phyloP scores from a whole-genome alignment of 2,113 vertebrate species.

The Nothoprocta pentlandii region DNA sequence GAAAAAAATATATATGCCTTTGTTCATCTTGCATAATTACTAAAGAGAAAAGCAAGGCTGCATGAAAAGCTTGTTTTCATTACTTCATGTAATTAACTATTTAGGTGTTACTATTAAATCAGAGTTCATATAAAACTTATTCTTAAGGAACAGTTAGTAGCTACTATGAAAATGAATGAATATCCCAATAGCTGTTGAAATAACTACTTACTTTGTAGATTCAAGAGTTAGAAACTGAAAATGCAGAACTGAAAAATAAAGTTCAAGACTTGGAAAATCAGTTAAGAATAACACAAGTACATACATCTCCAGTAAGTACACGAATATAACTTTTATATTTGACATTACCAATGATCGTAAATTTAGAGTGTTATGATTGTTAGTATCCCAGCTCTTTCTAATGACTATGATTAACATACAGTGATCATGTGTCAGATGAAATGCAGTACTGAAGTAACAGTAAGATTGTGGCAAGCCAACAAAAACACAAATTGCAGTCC shows the following conservation, averaged over 20 bases:
- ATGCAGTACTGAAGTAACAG: background rate
- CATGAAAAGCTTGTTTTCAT: background rate
- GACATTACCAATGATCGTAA: background rate
- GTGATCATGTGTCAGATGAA: background rate
- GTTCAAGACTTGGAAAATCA: constrained; percentile 94
- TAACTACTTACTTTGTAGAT: constrained; percentile 85
- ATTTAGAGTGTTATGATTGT: background rate
- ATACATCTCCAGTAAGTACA: constrained; percentile 87
- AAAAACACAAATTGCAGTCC: background rate
- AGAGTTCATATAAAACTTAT: background rate
- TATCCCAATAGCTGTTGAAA: constrained; percentile 13
- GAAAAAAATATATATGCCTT: background rate
- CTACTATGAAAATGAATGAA: background rate
- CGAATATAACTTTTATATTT: background rate
- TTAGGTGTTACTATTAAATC: background rate
- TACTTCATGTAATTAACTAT: background rate
- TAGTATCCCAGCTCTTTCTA: background rate
- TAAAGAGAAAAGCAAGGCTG: background rate
- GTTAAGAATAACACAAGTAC: constrained; percentile 87
- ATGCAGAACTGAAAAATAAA: constrained; percentile 93
- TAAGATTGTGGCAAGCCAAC: background rate
- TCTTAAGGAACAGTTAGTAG: background rate
- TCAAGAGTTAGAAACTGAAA: constrained; percentile 97
- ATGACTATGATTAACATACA: background rate
- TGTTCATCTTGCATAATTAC: background rate